Evolutionary conservation across 2,113 vertebrate genomes (phyloP).

Genomic region (Chionodraco myersi): DNA sequence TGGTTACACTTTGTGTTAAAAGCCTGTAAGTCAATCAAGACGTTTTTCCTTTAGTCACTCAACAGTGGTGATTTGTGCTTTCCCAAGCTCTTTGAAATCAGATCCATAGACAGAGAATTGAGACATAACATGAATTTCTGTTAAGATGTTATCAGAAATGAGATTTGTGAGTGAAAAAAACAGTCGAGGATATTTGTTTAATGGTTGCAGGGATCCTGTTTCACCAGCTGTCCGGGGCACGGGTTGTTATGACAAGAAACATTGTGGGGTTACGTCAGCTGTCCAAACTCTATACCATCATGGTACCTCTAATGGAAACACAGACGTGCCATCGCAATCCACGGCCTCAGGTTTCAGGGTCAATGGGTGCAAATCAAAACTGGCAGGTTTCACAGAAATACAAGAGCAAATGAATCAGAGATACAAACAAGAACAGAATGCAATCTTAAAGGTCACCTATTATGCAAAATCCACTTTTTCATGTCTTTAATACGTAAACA

Average conservation of each 20-base stretch:
- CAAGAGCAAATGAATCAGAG: conserved; percentile 11
- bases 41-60: too few species aligned
- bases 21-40: too few species aligned
- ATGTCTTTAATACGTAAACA: too few species aligned
- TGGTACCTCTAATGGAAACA: conserved; percentile 11
- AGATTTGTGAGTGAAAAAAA: neutral
- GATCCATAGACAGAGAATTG: neutral
- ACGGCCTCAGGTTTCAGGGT: conserved; percentile 8
- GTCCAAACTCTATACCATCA: conserved; percentile 24
- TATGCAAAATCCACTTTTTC: too few species aligned
- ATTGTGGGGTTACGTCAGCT: conserved; percentile 44
- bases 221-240: conserved; percentile 17
- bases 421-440: conserved; percentile 7
- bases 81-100: neutral
- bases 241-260: conserved; percentile 59
- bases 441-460: too few species aligned
- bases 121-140: neutral
- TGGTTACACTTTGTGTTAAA: neutral
- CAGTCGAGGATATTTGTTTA: neutral
- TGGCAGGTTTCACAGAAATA: neutral
- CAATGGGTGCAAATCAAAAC: conserved; percentile 1
- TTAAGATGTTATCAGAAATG: neutral
- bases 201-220: conserved; percentile 25
- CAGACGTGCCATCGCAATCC: neutral
- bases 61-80: neutral